phyloP scores from a whole-genome alignment of 2,113 vertebrate genomes.

The Podilymbus podiceps region DNA sequence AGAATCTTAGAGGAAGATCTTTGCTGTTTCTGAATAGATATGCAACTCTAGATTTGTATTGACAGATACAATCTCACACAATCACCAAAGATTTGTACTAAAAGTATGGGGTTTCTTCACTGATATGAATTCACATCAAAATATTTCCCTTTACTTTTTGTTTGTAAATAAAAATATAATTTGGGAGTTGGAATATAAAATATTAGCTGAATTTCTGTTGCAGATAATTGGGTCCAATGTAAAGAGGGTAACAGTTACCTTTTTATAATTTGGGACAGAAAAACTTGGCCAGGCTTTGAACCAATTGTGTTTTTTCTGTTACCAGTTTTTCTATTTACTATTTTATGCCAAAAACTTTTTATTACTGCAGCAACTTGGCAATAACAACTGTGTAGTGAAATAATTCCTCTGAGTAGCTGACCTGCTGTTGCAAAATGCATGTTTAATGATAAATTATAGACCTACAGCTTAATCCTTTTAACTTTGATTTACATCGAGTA shows the following conservation, averaged over 20 bases:
- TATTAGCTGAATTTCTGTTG: not conserved
- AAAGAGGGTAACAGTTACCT: not conserved
- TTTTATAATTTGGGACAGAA: not conserved
- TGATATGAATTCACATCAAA: not conserved
- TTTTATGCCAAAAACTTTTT: not conserved
- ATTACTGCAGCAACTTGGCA: not conserved
- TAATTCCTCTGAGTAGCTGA: not conserved
- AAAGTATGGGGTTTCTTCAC: not conserved
- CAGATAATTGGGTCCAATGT: not conserved
- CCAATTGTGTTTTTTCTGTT: not conserved
- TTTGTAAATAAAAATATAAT: not conserved
- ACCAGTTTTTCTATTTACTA: not conserved
- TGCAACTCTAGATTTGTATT: not conserved
- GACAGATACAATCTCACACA: not conserved
- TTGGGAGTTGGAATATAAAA: not conserved
- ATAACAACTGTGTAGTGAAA: not conserved
- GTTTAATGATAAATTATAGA: not conserved
- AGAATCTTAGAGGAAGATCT: not conserved
- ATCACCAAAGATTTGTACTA: not conserved
- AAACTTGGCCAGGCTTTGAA: not conserved
- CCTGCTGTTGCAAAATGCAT: not conserved
- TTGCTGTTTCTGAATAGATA: not conserved
- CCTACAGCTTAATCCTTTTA: not conserved
- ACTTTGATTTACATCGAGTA: not conserved
- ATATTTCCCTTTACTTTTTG: not conserved